Evolutionary conservation across 2,113 vertebrate genomes (phyloP).

Genomic region (Cettia cetti): DNA sequence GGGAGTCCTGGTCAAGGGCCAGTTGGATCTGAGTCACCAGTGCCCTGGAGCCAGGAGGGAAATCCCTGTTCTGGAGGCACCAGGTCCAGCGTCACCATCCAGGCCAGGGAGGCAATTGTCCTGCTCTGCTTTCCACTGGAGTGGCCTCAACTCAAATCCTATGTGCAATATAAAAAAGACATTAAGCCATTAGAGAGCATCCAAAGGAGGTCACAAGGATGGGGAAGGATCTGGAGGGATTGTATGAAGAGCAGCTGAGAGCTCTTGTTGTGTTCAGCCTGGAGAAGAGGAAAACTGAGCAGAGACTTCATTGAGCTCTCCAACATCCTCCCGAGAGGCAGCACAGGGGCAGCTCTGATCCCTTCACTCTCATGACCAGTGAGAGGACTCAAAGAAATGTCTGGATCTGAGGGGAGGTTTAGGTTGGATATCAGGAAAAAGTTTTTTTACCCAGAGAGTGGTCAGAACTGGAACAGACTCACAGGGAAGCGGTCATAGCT

Average conservation of each 20-base stretch:
- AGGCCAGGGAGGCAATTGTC: not conserved
- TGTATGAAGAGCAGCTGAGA: not conserved
- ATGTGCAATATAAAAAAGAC: not conserved
- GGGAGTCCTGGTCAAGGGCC: not conserved
- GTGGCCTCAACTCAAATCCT: not conserved
- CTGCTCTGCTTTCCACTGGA: not conserved
- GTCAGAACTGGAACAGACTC: not conserved
- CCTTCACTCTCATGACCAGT: not conserved
- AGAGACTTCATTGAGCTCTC: not conserved
- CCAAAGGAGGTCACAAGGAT: not conserved
- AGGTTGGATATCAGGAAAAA: not conserved
- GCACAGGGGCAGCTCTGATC: not conserved
- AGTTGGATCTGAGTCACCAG: not conserved
- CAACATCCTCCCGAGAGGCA: not conserved
- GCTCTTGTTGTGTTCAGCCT: not conserved
- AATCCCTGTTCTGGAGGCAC: not conserved
- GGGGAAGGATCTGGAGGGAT: not conserved
- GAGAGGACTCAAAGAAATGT: not conserved
- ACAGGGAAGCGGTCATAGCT: not conserved
- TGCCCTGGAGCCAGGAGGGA: not conserved
- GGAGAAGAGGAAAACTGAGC: not conserved
- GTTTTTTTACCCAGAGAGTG: not conserved
- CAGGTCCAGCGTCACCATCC: rapidly evolving
- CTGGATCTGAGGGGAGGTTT: not conserved
- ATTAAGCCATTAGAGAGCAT: not conserved